Evolutionary conservation across 2,888 invertebrate species (phyloP).

Genomic region (Drosophila dives): DNA sequence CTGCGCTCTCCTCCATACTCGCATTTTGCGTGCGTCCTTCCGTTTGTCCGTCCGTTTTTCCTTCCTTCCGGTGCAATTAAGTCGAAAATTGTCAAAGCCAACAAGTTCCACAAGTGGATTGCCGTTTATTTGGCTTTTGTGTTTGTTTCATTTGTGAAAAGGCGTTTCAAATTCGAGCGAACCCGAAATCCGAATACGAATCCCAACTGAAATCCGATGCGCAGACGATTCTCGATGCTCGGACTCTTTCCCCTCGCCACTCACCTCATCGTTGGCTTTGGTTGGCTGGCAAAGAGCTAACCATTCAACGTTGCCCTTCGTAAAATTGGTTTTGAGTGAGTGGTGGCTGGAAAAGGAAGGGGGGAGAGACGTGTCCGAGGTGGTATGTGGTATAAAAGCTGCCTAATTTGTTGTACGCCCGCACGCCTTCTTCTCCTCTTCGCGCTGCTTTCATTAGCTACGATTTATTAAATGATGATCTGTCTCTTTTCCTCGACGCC

Average conservation of each 20-base stretch:
- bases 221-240: slow-evolving; percentile 36
- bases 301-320: slow-evolving; percentile 62
- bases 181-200: slow-evolving; percentile 19
- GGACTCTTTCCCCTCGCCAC: slow-evolving; percentile 29
- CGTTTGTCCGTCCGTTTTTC: slow-evolving; percentile 6
- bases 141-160: slow-evolving; percentile 59
- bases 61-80: slow-evolving; percentile 69
- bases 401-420: slow-evolving; percentile 55
- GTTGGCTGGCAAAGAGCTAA: slow-evolving; percentile 71
- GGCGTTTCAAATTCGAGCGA: slow-evolving; percentile 38
- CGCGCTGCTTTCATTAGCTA: slow-evolving; percentile 43
- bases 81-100: slow-evolving; percentile 74
- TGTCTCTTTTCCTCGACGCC: slow-evolving; percentile 41
- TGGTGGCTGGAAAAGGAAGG: not conserved
- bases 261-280: slow-evolving; percentile 40
- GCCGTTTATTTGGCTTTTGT: slow-evolving; percentile 42
- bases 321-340: slow-evolving; percentile 21
- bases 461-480: slow-evolving; percentile 75
- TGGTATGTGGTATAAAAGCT: slow-evolving; percentile 30
- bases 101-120: slow-evolving; percentile 77
- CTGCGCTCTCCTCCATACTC: slow-evolving; percentile 17
- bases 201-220: slow-evolving; percentile 30
- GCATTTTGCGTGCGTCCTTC: not conserved
- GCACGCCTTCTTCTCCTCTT: not conserved
- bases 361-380: not conserved